Conservation (phyloP, 1,140 invertebrate genomes). For the Agraylea sexmaculata region DNA sequence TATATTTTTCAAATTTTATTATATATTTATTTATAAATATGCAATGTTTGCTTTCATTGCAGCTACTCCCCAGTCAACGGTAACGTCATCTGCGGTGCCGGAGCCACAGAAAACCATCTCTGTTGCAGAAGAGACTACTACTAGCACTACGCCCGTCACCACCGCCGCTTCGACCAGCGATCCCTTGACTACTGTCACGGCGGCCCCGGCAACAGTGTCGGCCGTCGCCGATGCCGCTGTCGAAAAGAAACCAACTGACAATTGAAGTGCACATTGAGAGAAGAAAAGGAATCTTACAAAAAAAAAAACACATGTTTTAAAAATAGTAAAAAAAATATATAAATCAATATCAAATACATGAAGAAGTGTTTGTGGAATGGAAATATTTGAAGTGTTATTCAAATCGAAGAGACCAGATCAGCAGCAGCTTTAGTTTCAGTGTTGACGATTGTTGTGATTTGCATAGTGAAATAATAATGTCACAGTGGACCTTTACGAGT, state of each 20-base stretch:
- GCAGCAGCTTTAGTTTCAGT: too few relatives aligned
- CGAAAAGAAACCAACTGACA: slow-evolving; percentile 21
- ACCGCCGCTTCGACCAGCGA: slow-evolving; percentile 25
- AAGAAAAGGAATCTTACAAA: background rate
- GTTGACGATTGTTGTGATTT: too few relatives aligned
- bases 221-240: slow-evolving; percentile 27
- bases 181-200: too few relatives aligned
- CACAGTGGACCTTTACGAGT: too few relatives aligned
- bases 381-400: too few relatives aligned
- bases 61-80: background rate
- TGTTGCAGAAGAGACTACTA: slow-evolving; percentile 26
- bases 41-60: too few relatives aligned
- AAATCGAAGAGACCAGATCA: too few relatives aligned
- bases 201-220: slow-evolving; percentile 14
- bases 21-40: too few relatives aligned
- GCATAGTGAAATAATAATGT: too few relatives aligned
- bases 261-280: slow-evolving; percentile 3
- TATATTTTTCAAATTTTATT: too few relatives aligned
- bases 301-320: background rate
- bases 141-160: slow-evolving; percentile 24
- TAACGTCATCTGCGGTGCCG: slow-evolving; percentile 5
- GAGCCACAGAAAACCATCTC: slow-evolving; percentile 7
- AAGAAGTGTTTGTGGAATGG: too few relatives aligned
- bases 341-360: too few relatives aligned
- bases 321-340: background rate